These are phyloP conservation scores for Ptychochromis oligacanthus DNA, from an alignment of 2,113 vertebrate species.

Conservation along the genomic window DNA sequence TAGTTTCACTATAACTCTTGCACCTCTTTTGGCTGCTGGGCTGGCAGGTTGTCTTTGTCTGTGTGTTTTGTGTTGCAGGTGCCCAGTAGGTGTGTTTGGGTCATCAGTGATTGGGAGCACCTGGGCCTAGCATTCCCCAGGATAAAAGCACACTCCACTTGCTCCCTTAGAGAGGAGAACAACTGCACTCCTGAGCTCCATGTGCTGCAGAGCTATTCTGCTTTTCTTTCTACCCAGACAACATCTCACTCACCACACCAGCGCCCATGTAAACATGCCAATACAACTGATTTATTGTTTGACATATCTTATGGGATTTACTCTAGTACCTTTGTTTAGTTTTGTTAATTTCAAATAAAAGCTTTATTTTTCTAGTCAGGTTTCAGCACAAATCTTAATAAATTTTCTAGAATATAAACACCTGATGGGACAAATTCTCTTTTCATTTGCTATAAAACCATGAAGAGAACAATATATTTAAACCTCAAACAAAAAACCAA, in stretches of 20 bases:
- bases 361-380: not conserved
- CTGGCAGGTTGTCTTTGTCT: not conserved
- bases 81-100: not conserved
- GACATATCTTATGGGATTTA: not conserved
- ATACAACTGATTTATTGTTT: not conserved
- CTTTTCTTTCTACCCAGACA: no score
- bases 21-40: not conserved
- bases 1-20: not conserved
- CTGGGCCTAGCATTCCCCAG: not conserved
- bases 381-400: not conserved
- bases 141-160: not conserved
- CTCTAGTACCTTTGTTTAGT: not conserved
- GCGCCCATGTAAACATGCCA: not conserved
- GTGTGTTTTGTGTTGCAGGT: not conserved
- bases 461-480: not conserved
- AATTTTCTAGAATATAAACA: not conserved
- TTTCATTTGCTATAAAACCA: not conserved
- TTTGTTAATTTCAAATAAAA: not conserved
- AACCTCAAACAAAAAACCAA: not conserved
- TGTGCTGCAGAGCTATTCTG: no score
- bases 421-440: not conserved
- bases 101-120: no score
- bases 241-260: no score
- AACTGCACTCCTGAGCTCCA: not conserved
- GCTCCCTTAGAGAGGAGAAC: not conserved